Evolutionary conservation across 2,888 invertebrate species (phyloP).

Genomic region (Empis livida): DNA sequence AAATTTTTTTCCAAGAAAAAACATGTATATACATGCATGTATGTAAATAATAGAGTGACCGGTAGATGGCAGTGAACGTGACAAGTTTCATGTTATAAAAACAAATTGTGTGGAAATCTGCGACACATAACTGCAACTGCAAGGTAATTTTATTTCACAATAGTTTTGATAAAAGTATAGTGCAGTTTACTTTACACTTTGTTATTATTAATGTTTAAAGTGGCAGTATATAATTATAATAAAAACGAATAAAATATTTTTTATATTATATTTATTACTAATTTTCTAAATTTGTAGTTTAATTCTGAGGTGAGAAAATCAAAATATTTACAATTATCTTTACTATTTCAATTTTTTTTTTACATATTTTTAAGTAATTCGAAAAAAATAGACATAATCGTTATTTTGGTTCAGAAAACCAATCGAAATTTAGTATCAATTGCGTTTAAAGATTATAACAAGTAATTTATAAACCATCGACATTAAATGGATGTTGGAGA

Average conservation of each 20-base stretch:
- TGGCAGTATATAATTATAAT: too few relatives aligned
- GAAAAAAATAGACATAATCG: background rate
- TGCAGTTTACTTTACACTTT: too few relatives aligned
- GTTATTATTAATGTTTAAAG: too few relatives aligned
- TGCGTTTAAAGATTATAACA: too few relatives aligned
- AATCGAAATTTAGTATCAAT: too few relatives aligned
- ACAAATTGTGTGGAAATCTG: too few relatives aligned
- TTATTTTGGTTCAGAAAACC: too few relatives aligned
- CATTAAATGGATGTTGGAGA: constrained; percentile 18
- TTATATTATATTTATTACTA: background rate
- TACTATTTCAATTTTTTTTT: background rate
- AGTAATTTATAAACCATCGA: constrained; percentile 8
- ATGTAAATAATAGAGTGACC: too few relatives aligned
- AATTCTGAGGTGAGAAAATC: background rate
- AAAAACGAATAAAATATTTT: too few relatives aligned
- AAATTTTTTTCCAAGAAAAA: background rate
- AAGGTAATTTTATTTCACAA: background rate
- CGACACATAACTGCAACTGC: background rate
- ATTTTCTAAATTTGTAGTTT: background rate
- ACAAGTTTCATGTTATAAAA: too few relatives aligned
- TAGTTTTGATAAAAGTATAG: background rate
- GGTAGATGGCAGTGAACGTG: too few relatives aligned
- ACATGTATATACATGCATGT: too few relatives aligned
- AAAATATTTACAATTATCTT: background rate
- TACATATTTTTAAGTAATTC: background rate